phyloP scores from a whole-genome alignment of 2,113 vertebrate genomes.

The Poicephalus gulielmi region DNA sequence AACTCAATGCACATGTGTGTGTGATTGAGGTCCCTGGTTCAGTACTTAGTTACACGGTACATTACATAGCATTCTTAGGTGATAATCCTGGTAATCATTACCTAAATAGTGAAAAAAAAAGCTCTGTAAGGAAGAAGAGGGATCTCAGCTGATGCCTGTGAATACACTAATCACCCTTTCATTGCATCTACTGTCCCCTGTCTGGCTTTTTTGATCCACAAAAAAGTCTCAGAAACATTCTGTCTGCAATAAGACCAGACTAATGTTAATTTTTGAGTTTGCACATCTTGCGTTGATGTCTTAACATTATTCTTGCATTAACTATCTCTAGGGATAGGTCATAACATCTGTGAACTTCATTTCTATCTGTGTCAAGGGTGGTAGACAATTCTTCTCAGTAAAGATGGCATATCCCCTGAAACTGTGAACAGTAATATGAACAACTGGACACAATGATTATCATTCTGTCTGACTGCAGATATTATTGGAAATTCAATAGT shows the following conservation, averaged over 20 bases:
- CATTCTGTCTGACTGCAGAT: background rate
- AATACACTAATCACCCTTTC: background rate
- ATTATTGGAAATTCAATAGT: background rate
- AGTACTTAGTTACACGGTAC: background rate
- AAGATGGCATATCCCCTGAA: background rate
- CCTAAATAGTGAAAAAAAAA: background rate
- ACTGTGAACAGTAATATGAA: accelerated
- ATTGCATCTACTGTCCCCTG: background rate
- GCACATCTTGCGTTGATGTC: background rate
- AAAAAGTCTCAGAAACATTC: background rate
- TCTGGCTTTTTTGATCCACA: background rate
- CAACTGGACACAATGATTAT: background rate
- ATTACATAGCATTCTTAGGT: background rate
- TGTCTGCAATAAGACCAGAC: background rate
- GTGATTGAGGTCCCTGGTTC: background rate
- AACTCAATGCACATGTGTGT: background rate
- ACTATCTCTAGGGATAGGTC: background rate
- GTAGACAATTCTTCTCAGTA: background rate
- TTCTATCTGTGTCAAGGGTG: background rate
- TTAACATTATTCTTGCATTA: background rate
- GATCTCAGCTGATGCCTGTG: background rate
- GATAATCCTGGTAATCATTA: background rate
- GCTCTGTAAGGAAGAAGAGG: background rate
- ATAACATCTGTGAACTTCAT: background rate
- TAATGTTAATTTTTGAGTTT: background rate